A percentile compares a stretch with the other conserved stretches of the same genome.
Conservation (phyloP, 2,888 invertebrate genomes). For the Fragum whitleyi region DNA sequence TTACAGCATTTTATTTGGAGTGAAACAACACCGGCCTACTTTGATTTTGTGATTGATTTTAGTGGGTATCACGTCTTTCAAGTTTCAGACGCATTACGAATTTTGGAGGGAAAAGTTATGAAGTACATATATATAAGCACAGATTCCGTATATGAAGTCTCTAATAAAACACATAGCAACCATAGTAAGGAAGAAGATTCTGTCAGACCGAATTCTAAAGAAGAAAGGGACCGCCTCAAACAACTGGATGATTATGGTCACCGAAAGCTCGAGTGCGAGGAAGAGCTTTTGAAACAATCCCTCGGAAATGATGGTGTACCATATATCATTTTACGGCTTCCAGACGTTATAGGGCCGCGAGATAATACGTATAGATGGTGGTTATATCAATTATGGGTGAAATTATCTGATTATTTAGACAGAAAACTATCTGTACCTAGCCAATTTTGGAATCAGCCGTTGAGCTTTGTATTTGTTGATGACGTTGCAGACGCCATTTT, state of each 20-base stretch:
- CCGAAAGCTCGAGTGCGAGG: conserved; percentile 85
- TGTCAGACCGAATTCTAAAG: conserved; percentile 81
- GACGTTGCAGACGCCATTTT: conserved; percentile 84
- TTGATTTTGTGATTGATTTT: conserved; percentile 86
- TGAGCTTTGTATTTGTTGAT: conserved; percentile 85
- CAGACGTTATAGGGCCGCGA: conserved; percentile 86
- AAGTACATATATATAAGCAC: conserved; percentile 86
- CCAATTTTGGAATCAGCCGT: conserved; percentile 75
- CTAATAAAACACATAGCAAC: conserved; percentile 75
- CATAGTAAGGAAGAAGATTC: conserved; percentile 83
- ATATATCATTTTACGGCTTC: conserved; percentile 85
- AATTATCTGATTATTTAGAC: conserved; percentile 77
- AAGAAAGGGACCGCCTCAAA: conserved; percentile 75
- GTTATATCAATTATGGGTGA: conserved; percentile 86
- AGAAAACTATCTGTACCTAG: conserved; percentile 81
- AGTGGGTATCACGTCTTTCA: conserved; percentile 85
- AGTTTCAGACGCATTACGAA: conserved; percentile 81
- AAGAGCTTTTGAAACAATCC: conserved; percentile 80
- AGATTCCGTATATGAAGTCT: conserved; percentile 86
- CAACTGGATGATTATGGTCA: conserved; percentile 85
- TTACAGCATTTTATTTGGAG: conserved; percentile 79
- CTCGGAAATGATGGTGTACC: conserved; percentile 75
- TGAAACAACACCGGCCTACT: conserved; percentile 68
- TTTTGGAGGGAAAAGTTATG: conserved; percentile 80
- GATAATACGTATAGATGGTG: conserved; percentile 86